Conservation (phyloP, 2,888 invertebrate species). For the Andrena praecox region DNA sequence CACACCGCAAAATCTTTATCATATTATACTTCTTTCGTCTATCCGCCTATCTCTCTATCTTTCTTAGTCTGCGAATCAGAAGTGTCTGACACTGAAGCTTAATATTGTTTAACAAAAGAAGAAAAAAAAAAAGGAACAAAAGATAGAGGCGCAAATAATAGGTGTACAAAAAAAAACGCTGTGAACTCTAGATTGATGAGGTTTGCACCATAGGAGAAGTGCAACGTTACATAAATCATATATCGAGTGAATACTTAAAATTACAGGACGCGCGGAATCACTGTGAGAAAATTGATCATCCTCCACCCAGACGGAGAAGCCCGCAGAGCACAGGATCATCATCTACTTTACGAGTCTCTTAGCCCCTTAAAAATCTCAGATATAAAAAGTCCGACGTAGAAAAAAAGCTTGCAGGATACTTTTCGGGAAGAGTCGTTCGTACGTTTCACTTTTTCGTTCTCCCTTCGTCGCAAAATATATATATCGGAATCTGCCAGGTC, state of each 20-base stretch:
- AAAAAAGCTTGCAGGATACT: conserved; percentile 26
- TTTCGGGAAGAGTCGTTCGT: conserved; percentile 37
- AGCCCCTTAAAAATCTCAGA: conserved; percentile 25
- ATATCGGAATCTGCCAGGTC: conserved; percentile 70
- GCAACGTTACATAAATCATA: conserved; percentile 35
- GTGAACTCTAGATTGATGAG: neutral
- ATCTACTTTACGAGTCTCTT: neutral
- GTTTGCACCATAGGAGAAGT: conserved; percentile 43
- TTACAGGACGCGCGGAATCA: conserved; percentile 26
- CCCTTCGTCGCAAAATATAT: conserved; percentile 51
- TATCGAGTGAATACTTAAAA: conserved; percentile 34
- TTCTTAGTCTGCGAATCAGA: conserved; percentile 13
- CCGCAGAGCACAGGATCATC: neutral
- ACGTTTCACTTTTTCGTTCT: conserved; percentile 1
- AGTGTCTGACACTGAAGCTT: neutral
- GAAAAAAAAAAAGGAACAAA: neutral
- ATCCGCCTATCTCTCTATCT: conserved; percentile 22
- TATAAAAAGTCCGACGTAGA: conserved; percentile 44
- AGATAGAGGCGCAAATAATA: conserved; percentile 8
- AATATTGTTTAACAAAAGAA: neutral
- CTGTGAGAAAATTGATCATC: neutral
- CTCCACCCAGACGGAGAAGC: neutral
- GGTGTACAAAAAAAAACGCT: neutral
- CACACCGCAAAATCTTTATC: conserved; percentile 25
- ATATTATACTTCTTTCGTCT: conserved; percentile 8